Base-by-base conservation (phyloP, 2,888 invertebrate genomes). In the Cordylochernes scorpioides region DNA sequence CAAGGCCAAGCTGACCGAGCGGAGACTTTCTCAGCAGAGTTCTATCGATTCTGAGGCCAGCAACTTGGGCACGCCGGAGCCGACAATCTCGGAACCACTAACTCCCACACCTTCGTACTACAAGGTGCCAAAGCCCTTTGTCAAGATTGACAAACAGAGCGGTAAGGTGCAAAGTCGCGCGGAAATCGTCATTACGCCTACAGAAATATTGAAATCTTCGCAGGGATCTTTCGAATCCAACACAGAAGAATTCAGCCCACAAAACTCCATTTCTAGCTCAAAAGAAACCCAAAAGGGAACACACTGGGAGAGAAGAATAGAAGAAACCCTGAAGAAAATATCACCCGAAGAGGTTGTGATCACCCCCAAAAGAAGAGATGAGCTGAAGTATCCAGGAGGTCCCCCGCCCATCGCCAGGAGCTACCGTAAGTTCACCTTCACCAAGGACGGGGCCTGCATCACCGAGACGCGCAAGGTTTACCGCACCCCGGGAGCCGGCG, bases 401-500 rank as follows among this genome's bases (percentile, higher is more conserved):
- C 31, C 39, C 6, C 34, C 39, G 4, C 41, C 43, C 6, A 42
- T 43, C 9, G 33, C 43, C 16, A 29, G 43, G 4, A 41, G 40
- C 21, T 43, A 42, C 27, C 40, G 41, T 28, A 43, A 43, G 18
- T 37, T 43, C n/a, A 42, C 39, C 3, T 43, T 43, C 25, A 43
- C 42, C 17, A 43, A 42, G 33, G 43, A 43, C 25, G 43, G 42
- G n/a, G 39, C 43, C n/a, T 37, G 38, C 28, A 41, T 43, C 24
- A 43, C 42, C 2, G 43, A 43, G 30, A 42, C 40, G 5, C 40
- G 40, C 7, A 42, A 42, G 25, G 39, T 42, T 5, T 39, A 39
- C 17, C 31, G 38, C 5, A 34, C 34, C 7, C 39, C 42, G 15
- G 37, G 35, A 10, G 34, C 34, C 9, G 42, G 40, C 24, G 42